Conservation (phyloP, 2,113 vertebrate species). For the Mus spicilegus region DNA sequence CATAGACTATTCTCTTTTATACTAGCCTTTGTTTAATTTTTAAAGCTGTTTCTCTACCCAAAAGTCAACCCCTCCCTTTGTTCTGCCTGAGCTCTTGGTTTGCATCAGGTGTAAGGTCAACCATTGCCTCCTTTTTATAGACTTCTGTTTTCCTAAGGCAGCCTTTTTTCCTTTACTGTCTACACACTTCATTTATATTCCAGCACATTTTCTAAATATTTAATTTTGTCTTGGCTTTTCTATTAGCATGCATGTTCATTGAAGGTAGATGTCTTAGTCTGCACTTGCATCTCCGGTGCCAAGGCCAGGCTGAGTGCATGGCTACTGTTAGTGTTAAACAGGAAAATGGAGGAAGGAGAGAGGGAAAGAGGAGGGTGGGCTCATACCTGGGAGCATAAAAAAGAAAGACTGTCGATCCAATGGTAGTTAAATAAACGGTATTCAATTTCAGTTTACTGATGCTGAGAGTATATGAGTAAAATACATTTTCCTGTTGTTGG, state of each 20-base stretch:
- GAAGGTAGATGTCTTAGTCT: neutral
- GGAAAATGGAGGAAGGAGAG: neutral
- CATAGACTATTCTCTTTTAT: neutral
- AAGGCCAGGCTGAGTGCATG: neutral
- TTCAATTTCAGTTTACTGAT: neutral
- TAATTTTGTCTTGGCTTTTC: neutral
- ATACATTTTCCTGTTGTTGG: neutral
- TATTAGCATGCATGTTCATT: neutral
- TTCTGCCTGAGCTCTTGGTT: too few relatives aligned
- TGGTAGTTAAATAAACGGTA: neutral
- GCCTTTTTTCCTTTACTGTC: neutral
- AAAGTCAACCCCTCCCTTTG: rapidly evolving
- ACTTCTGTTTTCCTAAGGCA: neutral
- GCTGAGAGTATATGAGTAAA: neutral
- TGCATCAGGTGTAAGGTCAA: neutral
- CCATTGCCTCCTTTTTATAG: neutral
- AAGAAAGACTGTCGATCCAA: neutral
- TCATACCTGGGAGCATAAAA: neutral
- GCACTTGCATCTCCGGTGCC: neutral
- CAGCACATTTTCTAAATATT: neutral
- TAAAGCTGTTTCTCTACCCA: neutral
- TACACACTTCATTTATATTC: neutral
- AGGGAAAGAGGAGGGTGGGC: neutral
- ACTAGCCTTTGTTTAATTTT: neutral
- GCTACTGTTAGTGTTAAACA: neutral